Evolutionary conservation across 1,140 invertebrate species (phyloP).

Genomic region (Drosophila auraria): DNA sequence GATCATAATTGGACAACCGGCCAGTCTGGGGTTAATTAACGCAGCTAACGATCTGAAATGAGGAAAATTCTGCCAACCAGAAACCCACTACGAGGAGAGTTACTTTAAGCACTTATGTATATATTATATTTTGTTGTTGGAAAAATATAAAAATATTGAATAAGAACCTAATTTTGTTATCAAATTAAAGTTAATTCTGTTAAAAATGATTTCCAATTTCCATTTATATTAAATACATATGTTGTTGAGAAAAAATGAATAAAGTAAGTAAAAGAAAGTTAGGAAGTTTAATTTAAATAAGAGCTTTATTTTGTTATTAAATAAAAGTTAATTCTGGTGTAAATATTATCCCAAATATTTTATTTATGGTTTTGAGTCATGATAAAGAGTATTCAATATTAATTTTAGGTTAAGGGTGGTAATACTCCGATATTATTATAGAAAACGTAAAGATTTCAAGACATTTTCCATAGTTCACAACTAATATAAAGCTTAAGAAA

Average conservation of each 20-base stretch:
- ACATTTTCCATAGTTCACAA: background rate
- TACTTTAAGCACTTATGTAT: too few species aligned
- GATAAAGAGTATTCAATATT: too few species aligned
- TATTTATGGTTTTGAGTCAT: too few species aligned
- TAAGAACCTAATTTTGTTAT: background rate
- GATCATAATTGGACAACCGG: conserved; percentile 51
- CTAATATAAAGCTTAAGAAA: too few species aligned
- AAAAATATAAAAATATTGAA: background rate
- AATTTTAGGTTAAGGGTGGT: too few species aligned
- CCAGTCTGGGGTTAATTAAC: conserved; percentile 48
- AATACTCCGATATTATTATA: too few species aligned
- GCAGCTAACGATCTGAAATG: conserved; percentile 36
- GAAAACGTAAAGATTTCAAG: background rate
- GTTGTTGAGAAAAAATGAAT: too few species aligned
- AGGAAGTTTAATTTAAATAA: background rate
- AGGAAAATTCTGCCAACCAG: conserved; percentile 7
- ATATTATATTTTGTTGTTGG: background rate
- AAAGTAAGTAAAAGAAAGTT: too few species aligned
- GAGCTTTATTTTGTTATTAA: background rate
- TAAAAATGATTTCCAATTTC: too few species aligned
- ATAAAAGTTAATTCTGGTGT: too few species aligned
- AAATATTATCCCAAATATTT: too few species aligned
- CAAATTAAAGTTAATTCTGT: background rate
- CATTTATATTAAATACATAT: too few species aligned
- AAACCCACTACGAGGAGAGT: background rate